Conservation (phyloP, 2,888 invertebrate species). For the Apantesis nais region DNA sequence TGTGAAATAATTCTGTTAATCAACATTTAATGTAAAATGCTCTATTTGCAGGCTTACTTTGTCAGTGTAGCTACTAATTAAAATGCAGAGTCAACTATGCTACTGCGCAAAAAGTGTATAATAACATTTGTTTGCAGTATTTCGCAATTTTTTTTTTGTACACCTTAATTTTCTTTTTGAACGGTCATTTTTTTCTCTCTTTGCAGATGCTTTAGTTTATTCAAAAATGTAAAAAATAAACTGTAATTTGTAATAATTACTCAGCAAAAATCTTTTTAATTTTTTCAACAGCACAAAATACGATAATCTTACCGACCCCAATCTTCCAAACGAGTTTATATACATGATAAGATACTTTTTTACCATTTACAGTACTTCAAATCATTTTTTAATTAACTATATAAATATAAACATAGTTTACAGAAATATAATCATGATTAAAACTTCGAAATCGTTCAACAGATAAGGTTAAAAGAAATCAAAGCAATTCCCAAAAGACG, state of each 20-base stretch:
- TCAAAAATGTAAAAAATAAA: not conserved
- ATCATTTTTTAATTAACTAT: not conserved
- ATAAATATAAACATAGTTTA: not conserved
- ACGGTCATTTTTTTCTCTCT: not conserved
- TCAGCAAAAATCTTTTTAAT: too few relatives aligned
- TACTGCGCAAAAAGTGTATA: slow-evolving; percentile 15
- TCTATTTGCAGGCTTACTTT: slow-evolving; percentile 35
- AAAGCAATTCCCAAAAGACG: slow-evolving; percentile 32
- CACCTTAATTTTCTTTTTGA: not conserved
- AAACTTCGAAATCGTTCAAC: not conserved
- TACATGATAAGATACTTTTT: too few relatives aligned
- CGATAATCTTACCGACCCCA: too few relatives aligned
- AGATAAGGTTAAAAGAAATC: slow-evolving; percentile 28
- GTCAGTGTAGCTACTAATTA: slow-evolving; percentile 29
- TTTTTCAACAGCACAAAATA: too few relatives aligned
- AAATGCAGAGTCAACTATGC: slow-evolving; percentile 24
- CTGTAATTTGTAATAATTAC: not conserved
- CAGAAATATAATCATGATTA: not conserved
- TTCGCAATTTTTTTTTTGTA: not conserved
- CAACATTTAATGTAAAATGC: slow-evolving; percentile 44
- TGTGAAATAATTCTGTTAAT: slow-evolving; percentile 40
- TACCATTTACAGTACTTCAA: too few relatives aligned
- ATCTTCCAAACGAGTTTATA: too few relatives aligned
- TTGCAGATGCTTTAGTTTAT: not conserved
- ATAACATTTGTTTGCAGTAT: not conserved